Evolutionary conservation across 2,113 vertebrate genomes (phyloP), one percentile per base, ranked within the genome.

Genomic region (Platycercus adscitus): DNA sequence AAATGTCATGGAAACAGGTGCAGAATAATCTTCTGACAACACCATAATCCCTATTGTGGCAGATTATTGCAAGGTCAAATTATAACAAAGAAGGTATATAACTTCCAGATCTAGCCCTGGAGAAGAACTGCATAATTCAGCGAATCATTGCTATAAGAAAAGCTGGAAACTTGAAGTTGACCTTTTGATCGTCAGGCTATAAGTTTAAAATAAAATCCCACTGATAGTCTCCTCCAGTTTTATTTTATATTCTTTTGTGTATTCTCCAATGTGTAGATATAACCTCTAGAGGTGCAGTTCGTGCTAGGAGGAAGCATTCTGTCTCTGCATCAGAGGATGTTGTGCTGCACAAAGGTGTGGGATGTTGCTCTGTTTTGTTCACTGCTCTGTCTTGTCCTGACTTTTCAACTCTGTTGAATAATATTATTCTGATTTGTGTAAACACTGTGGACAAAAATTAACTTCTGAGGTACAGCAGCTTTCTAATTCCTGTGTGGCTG

Each of bases 1-100:
- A 94, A 95, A 89, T 94, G 89, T 81, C 81, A 86, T 3, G 4
- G 84, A 94, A 92, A 96, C 95, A 94, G 92, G 89, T 91, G 89
- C 84, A 96, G 91, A 78, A 86, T 91, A 96, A 93, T 95, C 90
- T 84, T 85, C 77, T 85, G 89, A 76, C 79, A 93, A 79, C 87
- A 79, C 43, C 76, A 66, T 92, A 89, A 95, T 92, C 94, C 92
- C 89, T 52, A 81, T 87, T 91, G 92, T 82, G 77, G 41, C 63
- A 81, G 84, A 90, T 47, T 35, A 61, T 65, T 78, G 64, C 82
- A 87, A 94, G 78, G 95, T 94, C 71, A 86, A 93, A 75, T 79
- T 68, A 33, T 58, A 87, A 96, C 93, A 96, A 96, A 93, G 91
- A 92, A 52, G 12, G 25, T 61, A 6, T 49, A 1, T 53, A 12